Conservation (phyloP, 1,140 invertebrate species). For the Drosophila virilis region DNA sequence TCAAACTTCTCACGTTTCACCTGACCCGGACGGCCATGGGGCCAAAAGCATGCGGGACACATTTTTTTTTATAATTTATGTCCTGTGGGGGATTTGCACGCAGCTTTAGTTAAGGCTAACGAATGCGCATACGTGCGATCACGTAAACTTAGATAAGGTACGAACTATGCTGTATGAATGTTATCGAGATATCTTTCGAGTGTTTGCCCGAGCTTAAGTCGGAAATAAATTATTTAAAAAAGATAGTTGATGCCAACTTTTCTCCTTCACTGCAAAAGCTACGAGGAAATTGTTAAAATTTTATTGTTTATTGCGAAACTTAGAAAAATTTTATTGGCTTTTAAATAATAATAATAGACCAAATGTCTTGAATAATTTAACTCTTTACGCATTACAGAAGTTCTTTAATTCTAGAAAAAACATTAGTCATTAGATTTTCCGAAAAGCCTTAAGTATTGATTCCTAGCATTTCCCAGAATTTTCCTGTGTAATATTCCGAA, state of each 20-base stretch:
- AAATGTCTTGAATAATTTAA: too few species aligned
- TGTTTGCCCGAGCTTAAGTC: conserved; percentile 7
- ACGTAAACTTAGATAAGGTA: conserved; percentile 66
- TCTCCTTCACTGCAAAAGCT: background rate
- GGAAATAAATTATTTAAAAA: conserved; percentile 7
- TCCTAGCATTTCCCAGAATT: too few species aligned
- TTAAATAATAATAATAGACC: too few species aligned
- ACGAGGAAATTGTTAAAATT: background rate
- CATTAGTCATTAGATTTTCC: too few species aligned
- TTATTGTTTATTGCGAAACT: background rate
- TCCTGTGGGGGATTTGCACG: conserved; percentile 67
- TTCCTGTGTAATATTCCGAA: too few species aligned
- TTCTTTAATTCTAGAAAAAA: too few species aligned
- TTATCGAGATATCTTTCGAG: conserved; percentile 34
- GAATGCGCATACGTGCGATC: conserved; percentile 78
- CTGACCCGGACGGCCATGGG: conserved; percentile 28
- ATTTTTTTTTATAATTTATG: conserved; percentile 66
- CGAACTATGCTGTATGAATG: conserved; percentile 50
- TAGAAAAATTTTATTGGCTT: too few species aligned
- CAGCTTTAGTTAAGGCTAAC: conserved; percentile 70
- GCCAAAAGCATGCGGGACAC: conserved; percentile 25
- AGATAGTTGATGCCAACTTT: conserved; percentile 1
- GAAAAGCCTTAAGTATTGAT: too few species aligned
- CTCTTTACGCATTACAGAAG: too few species aligned
- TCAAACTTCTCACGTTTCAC: conserved; percentile 56